phyloP scores from a whole-genome alignment of 2,113 vertebrate species.

The Egretta garzetta region DNA sequence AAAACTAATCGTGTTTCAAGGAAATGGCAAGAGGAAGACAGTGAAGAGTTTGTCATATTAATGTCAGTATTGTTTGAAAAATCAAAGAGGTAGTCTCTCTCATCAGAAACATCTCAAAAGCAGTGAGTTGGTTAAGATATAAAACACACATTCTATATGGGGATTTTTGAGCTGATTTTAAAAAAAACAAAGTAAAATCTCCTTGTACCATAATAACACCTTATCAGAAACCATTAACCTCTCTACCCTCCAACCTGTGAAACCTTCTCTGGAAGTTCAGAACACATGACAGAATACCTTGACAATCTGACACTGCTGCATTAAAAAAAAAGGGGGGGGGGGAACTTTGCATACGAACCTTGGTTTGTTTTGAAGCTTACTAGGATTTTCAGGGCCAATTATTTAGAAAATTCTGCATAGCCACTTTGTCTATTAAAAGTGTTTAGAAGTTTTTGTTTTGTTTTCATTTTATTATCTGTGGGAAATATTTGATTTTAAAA shows the following conservation, averaged over 20 bases:
- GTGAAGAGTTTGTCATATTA: neutral
- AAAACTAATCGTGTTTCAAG: neutral
- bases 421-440: slow-evolving; percentile 16
- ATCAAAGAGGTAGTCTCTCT: neutral
- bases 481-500: slow-evolving; percentile 62
- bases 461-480: slow-evolving; percentile 39
- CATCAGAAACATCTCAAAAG: neutral
- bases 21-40: neutral
- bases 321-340: neutral
- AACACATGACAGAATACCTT: neutral
- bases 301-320: neutral
- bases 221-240: neutral
- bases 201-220: neutral
- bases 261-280: neutral
- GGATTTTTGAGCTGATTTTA: neutral
- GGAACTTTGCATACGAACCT: neutral
- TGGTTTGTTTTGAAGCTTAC: neutral
- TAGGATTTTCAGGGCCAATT: neutral
- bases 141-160: fast-evolving
- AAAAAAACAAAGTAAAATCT: neutral
- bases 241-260: neutral
- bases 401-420: slow-evolving; percentile 3
- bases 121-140: neutral
- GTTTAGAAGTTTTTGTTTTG: neutral
- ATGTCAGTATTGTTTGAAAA: neutral